These are phyloP conservation scores for Pyrocoelia pectoralis DNA, from an alignment of 2,888 invertebrate genomes.

Conservation along the genomic window DNA sequence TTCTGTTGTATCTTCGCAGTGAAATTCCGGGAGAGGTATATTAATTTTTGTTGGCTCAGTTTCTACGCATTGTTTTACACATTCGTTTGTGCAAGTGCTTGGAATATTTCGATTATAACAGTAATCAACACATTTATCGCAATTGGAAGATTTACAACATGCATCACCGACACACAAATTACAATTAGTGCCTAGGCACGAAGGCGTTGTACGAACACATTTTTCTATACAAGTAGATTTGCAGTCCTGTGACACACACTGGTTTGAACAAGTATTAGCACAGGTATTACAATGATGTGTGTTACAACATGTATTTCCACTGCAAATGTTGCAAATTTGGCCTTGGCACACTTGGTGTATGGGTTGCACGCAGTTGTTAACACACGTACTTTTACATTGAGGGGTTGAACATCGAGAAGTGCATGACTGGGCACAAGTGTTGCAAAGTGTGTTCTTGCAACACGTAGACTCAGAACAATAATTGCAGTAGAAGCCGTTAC, in stretches of 20 bases:
- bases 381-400: conserved; percentile 4
- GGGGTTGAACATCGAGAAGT: not conserved
- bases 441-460: conserved; percentile 4
- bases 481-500: not conserved
- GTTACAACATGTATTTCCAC: conserved; percentile 5
- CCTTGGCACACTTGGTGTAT: conserved; percentile 14
- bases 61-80: conserved; percentile 14
- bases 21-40: conserved; percentile 12
- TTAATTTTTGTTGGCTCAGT: conserved; percentile 10
- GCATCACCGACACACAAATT: conserved; percentile 25
- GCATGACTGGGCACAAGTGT: conserved; percentile 7
- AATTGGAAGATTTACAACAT: conserved; percentile 19
- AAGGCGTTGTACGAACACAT: conserved; percentile 20
- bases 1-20: not conserved
- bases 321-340: conserved; percentile 4
- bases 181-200: conserved; percentile 29
- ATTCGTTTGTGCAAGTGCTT: conserved; percentile 14
- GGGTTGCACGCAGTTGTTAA: conserved; percentile 10
- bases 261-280: not conserved
- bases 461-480: not conserved
- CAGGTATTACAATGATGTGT: conserved; percentile 10
- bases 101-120: conserved; percentile 19
- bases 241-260: conserved; percentile 11
- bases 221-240: conserved; percentile 21
- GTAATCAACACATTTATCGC: conserved; percentile 14